These are phyloP conservation scores for Drosophila subobscura DNA, from an alignment of 1,140 invertebrate genomes.

Conservation along the genomic window DNA sequence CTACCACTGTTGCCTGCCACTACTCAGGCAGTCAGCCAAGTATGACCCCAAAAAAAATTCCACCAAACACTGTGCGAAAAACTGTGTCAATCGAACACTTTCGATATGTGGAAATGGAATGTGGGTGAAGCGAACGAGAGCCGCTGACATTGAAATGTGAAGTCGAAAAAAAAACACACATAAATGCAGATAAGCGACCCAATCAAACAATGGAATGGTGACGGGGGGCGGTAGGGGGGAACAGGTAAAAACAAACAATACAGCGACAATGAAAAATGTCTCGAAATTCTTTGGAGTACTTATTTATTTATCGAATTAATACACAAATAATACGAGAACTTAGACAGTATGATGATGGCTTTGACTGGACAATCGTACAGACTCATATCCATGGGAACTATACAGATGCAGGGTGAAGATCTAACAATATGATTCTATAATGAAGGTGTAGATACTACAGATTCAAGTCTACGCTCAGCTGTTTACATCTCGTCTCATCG, in stretches of 20 bases:
- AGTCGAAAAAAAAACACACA: neutral
- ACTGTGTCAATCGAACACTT: neutral
- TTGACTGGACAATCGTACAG: neutral
- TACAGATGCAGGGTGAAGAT: conserved; percentile 24
- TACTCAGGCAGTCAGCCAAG: conserved; percentile 12
- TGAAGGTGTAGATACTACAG: conserved; percentile 14
- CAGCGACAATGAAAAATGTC: conserved; percentile 1
- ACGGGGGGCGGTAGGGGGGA: neutral
- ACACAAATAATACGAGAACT: conserved; percentile 30
- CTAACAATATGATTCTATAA: conserved; percentile 14
- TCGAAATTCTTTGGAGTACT: neutral
- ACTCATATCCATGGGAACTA: conserved; percentile 21
- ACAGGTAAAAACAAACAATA: conserved; percentile 1
- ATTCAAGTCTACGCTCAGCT: conserved; percentile 3
- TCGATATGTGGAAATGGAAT: neutral
- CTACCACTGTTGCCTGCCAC: neutral
- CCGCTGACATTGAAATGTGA: conserved; percentile 23
- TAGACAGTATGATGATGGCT: conserved; percentile 16
- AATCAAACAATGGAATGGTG: conserved; percentile 1
- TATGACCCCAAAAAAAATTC: conserved; percentile 14
- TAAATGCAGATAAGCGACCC: conserved; percentile 11
- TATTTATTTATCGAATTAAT: conserved; percentile 30
- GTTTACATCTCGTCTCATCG: neutral
- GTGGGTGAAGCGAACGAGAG: neutral
- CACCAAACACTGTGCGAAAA: conserved; percentile 29